A percentile compares a stretch with the other conserved stretches of the same genome.
These are phyloP conservation scores for Camponotus vicinus DNA, from an alignment of 1,140 invertebrate genomes.

Conservation along the genomic window DNA sequence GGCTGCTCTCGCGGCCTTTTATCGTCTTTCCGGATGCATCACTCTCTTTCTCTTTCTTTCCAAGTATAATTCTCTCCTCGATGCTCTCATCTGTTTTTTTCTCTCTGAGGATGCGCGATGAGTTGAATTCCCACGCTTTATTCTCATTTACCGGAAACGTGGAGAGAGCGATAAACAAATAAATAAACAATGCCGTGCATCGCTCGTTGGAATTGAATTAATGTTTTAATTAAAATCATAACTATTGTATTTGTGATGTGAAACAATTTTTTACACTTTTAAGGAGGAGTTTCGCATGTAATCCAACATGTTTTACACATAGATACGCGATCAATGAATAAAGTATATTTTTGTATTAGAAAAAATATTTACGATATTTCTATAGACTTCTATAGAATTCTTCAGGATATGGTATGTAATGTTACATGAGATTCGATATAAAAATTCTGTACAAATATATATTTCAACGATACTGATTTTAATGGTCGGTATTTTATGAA, in stretches of 20 bases:
- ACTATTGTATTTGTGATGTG: slow-evolving; percentile 16
- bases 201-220: slow-evolving; percentile 24
- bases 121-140: slow-evolving; percentile 12
- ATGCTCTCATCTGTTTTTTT: slow-evolving; percentile 25
- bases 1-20: slow-evolving; percentile 33
- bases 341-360: slow-evolving; percentile 25
- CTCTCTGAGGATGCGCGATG: slow-evolving; percentile 5
- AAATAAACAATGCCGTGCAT: slow-evolving; percentile 6
- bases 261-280: neutral
- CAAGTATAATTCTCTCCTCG: neutral
- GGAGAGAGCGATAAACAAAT: slow-evolving; percentile 45
- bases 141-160: neutral
- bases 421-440: neutral
- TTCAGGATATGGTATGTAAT: neutral
- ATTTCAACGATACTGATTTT: neutral
- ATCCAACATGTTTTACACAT: neutral
- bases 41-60: neutral
- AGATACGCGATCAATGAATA: neutral
- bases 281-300: neutral
- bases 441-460: neutral
- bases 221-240: slow-evolving; percentile 39
- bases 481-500: neutral
- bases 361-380: neutral
- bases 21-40: slow-evolving; percentile 17
- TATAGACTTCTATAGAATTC: neutral